A percentile compares a stretch with the other conserved stretches of the same genome.
These are phyloP conservation scores for Heteromormyrus szaboi DNA, from an alignment of 2,797 vertebrate species.

Conservation along the genomic window DNA sequence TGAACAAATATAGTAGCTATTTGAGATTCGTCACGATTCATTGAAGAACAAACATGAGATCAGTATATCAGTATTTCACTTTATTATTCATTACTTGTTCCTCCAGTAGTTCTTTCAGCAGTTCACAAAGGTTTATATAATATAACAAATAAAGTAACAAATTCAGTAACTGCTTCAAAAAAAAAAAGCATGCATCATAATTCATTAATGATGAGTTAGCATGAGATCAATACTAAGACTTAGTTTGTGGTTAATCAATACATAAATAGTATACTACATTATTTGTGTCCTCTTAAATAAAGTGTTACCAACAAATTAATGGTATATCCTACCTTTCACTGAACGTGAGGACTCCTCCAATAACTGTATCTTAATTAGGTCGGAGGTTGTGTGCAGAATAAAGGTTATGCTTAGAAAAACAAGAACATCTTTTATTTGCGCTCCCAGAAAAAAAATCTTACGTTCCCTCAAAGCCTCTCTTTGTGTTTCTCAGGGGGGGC, in stretches of 20 bases:
- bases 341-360: background rate
- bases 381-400: background rate
- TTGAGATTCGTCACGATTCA: background rate
- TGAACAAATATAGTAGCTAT: background rate
- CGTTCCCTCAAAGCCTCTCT: background rate
- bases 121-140: background rate
- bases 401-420: background rate
- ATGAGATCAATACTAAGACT: background rate
- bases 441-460: background rate
- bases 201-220: background rate
- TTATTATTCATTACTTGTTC: background rate
- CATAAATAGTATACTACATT: background rate
- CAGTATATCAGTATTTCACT: background rate
- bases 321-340: background rate
- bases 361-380: background rate
- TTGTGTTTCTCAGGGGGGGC: background rate
- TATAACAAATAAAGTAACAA: background rate
- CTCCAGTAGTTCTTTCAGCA: background rate
- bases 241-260: background rate
- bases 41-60: background rate
- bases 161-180: background rate
- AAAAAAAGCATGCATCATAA: background rate
- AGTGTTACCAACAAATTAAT: background rate
- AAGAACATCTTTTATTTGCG: constrained; percentile 3
- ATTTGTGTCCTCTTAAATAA: background rate